Evolutionary conservation across 2,797 vertebrate species (phyloP).

Genomic region (Phaenicophaeus curvirostris): DNA sequence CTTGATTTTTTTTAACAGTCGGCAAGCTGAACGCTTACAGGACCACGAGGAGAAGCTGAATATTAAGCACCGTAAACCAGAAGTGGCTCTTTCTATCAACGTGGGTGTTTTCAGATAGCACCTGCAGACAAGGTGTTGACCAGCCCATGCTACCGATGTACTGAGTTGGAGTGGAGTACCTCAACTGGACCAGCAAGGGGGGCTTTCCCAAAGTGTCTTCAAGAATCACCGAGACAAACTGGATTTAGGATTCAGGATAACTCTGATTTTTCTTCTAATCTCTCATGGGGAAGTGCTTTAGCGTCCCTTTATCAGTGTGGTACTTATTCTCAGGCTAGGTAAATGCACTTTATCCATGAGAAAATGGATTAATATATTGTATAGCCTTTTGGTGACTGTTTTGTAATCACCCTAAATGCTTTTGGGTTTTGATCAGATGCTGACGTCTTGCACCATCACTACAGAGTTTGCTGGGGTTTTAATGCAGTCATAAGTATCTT

Average conservation of each 20-base stretch:
- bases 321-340: constrained; percentile 39
- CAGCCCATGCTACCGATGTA: background rate
- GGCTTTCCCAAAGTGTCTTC: background rate
- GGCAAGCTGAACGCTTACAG: background rate
- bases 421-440: background rate
- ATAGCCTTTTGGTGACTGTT: background rate
- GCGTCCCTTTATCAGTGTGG: background rate
- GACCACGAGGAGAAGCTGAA: background rate
- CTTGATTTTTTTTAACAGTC: background rate
- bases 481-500: background rate
- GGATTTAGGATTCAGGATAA: background rate
- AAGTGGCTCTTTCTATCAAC: constrained; percentile 78
- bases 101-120: constrained; percentile 79
- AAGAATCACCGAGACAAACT: background rate
- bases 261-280: background rate
- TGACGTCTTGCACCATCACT: background rate
- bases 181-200: background rate
- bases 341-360: constrained; percentile 6
- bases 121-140: background rate
- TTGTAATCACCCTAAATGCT: background rate
- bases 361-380: background rate
- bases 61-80: constrained; percentile 46
- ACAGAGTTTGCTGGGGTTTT: background rate
- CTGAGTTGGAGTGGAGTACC: background rate
- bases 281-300: constrained; percentile 18